phyloP scores from a whole-genome alignment of 2,113 vertebrate genomes.

The Silurus meridionalis region DNA sequence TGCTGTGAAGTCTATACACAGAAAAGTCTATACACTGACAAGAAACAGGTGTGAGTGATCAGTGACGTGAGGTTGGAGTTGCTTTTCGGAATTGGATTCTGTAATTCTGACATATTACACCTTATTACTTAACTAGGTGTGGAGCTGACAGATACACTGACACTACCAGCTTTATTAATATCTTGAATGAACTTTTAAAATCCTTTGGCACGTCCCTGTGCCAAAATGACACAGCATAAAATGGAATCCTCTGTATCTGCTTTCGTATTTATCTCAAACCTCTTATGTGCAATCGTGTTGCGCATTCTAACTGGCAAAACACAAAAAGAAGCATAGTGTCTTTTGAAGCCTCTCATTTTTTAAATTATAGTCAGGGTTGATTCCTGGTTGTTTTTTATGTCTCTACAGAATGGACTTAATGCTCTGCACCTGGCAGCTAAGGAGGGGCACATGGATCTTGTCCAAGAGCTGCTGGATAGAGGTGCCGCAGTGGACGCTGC shows the following conservation, averaged over 20 bases:
- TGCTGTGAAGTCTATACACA: too few relatives aligned
- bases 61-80: too few relatives aligned
- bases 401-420: constrained; percentile 94
- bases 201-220: constrained; percentile 42
- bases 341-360: not conserved
- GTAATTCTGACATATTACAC: not conserved
- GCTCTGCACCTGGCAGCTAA: constrained; percentile 96
- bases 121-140: not conserved
- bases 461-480: constrained; percentile 92
- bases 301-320: constrained; percentile 16
- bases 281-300: not conserved
- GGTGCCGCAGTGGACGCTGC: constrained; percentile 89
- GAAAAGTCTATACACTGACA: too few relatives aligned
- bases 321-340: not conserved
- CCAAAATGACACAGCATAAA: constrained; percentile 53
- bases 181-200: constrained; percentile 21
- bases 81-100: too few relatives aligned
- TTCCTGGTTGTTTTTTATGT: constrained; percentile 20
- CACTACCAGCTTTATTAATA: constrained; percentile 54
- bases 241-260: constrained; percentile 33
- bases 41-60: too few relatives aligned
- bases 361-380: not conserved
- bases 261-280: constrained; percentile 49
- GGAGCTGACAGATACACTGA: not conserved
- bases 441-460: constrained; percentile 93